A percentile compares a stretch with the other conserved stretches of the same genome.
Conservation (phyloP, 2,888 invertebrate species). For the Eudemis profundana region DNA sequence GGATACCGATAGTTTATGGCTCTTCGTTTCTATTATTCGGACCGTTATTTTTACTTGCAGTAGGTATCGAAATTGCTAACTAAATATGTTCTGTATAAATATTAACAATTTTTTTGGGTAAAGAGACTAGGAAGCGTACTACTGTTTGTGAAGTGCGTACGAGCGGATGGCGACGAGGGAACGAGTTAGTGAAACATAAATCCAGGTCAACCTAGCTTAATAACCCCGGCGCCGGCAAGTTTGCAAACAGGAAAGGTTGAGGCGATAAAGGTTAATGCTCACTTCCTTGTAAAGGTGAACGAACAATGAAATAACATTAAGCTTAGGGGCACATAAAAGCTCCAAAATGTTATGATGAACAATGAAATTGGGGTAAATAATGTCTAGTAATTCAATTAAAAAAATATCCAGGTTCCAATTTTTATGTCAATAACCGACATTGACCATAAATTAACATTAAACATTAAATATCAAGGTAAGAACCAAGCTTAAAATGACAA, state of each 20-base stretch:
- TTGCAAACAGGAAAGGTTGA: constrained; percentile 54
- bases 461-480: constrained; percentile 27
- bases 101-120: not conserved
- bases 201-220: constrained; percentile 54
- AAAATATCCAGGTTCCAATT: not conserved
- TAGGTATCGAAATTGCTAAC: not conserved
- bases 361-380: constrained; percentile 26
- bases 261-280: constrained; percentile 53
- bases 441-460: constrained; percentile 18
- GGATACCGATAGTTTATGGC: constrained; percentile 23
- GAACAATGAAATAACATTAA: constrained; percentile 42
- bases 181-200: constrained; percentile 66
- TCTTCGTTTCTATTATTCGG: constrained; percentile 20
- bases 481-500: constrained; percentile 13
- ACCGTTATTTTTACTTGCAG: constrained; percentile 22
- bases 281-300: constrained; percentile 43
- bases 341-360: constrained; percentile 20
- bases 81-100: not conserved
- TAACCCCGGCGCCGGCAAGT: constrained; percentile 33
- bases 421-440: constrained; percentile 5
- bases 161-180: constrained; percentile 13
- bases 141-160: not conserved
- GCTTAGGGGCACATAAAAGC: constrained; percentile 32
- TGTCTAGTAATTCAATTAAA: constrained; percentile 1
- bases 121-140: not conserved